Base-by-base conservation (phyloP, 2,888 invertebrate genomes). In the Acleris holmiana region DNA sequence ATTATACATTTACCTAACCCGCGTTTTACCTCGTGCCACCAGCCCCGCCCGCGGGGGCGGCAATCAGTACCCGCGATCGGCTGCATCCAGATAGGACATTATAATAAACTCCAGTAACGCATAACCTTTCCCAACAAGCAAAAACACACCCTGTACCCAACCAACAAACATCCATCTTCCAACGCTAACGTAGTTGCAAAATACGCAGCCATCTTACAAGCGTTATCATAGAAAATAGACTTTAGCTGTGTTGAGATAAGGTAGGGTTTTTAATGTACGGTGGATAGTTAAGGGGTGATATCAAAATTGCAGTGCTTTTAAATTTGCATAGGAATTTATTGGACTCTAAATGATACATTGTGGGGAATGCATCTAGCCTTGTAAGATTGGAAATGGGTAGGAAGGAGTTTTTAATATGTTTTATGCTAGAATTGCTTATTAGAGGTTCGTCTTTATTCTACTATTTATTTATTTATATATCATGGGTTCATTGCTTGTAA, bases 61-160 rank as follows among this genome's bases (percentile, higher is more conserved):
- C 66, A 63, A 68, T 68, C 68, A 47, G 55, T 58, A 48, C 54
- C 29, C 53, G 58, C 58, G 66, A 68, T 66, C 67, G 65, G 48
- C 67, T 53, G 53, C 56, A 55, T 47, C 29, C 40, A 54, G 65
- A 65, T 65, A 65, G 54, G 58, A 65, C 59, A 65, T 65, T 65
- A 65, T 65, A 65, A 65, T 65, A 65, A 60, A 54, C 59, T 54
- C 59, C 60, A 57, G 53, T 59, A 59, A 25, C 18, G 19, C 47
- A 25, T 47, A 46, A 56, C 25, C n/a, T 21, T 54, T n/a, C 15
- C 18, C 29, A 13, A 10, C 41, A n/a, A 47, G 41, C 48, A 54
- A 65, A 49, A 60, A 55, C n/a, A 15, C 21, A 55, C 59, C 50
- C 17, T 60, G 59, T 23, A 48, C 5, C 48, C 53, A n/a, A 13